Evolutionary conservation across 2,888 invertebrate species (phyloP), one percentile per base, ranked within the genome.

Genomic region (Conchocele bisecta): DNA sequence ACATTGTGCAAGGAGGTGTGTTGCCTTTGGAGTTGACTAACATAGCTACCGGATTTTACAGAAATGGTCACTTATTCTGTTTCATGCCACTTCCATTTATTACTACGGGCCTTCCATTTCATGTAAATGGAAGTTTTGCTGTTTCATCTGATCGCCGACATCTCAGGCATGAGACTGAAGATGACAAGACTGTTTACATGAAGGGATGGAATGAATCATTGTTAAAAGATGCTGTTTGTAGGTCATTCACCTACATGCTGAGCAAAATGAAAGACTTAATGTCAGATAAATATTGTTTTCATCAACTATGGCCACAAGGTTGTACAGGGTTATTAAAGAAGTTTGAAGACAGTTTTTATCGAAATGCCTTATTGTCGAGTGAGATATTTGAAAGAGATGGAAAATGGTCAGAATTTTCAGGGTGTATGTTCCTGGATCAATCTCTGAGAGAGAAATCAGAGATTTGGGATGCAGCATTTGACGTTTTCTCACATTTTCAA

Each of bases 71-170:
- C 58, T 33, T 80, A n/a, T 89, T 88, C 74, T 86, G 87, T 65
- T 89, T 80, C 63, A 70, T 89, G 13, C 89, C 89, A 2, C 72
- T 89, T 17, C 87, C 89, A 17, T n/a, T n/a, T n/a, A 78, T 87
- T 13, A 58, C 71, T 31, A 81, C 75, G 5, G 75, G 72, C 0
- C 77, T 87, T 6, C 84, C 86, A n/a, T 79, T 88, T 26, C 87
- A 88, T 60, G 70, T 89, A 42, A 89, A 89, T 69, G 89, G 85
- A 0, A 75, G 83, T 7, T 89, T 89, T 79, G 75, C 84, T 22
- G 81, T 89, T 9, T 80, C 82, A 5, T 81, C 84, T 7, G 83
- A 85, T 29, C 61, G 89, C 13, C 72, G 83, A 22, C 75, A 82
- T 28, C 75, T 89, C 17, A 31, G 53, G 15, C 65, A 67, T 29